A percentile compares a stretch with the other conserved stretches of the same genome.
Evolutionary conservation across 2,113 vertebrate genomes (phyloP).

Genomic region (Megaleporinus macrocephalus): DNA sequence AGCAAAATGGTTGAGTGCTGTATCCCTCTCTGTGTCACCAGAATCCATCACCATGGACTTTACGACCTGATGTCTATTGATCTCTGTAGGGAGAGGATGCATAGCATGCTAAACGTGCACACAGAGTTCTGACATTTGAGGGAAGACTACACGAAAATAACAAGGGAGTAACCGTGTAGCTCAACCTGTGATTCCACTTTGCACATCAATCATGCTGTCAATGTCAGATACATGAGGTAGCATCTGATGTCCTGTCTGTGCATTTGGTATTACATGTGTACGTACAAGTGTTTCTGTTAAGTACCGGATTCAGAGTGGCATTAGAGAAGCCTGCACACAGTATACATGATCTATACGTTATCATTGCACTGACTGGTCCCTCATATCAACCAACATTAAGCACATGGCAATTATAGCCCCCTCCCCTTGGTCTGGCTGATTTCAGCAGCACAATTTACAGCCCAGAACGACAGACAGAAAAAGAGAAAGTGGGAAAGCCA

Average conservation of each 20-base stretch:
- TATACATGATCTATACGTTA: slow-evolving; percentile 6
- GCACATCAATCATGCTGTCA: slow-evolving; percentile 3
- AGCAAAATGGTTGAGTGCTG: slow-evolving; percentile 23
- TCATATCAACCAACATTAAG: background rate
- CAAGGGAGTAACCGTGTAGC: slow-evolving; percentile 10
- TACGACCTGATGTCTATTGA: slow-evolving; percentile 32
- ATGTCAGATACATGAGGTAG: background rate
- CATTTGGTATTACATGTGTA: no score
- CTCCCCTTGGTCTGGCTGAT: background rate
- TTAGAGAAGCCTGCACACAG: background rate
- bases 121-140: slow-evolving; percentile 12
- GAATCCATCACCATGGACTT: slow-evolving; percentile 18
- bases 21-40: background rate
- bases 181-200: background rate
- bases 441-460: background rate
- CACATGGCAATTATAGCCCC: background rate
- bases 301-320: background rate
- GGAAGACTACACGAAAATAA: slow-evolving; percentile 13
- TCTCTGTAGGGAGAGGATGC: slow-evolving; percentile 30
- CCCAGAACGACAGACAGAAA: background rate
- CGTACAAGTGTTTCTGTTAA: background rate
- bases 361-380: background rate
- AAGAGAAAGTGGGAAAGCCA: background rate
- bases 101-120: slow-evolving; percentile 29
- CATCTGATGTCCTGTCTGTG: background rate